Percentiles rank a stretch among this genome's conserved stretches.
Conservation (phyloP, 2,888 invertebrate species). For the Leucophora obtusa region DNA sequence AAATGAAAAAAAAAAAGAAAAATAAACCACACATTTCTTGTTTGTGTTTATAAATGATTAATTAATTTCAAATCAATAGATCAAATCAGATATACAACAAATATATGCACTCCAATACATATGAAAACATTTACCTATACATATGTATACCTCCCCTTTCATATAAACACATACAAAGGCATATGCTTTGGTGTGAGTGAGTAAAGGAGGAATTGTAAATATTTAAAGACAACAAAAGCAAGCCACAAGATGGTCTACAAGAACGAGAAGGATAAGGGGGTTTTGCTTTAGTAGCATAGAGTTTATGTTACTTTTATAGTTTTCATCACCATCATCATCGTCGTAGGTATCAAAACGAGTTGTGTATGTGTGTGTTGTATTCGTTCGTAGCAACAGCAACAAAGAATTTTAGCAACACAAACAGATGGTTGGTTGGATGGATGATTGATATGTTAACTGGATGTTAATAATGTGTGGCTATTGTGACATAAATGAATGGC, state of each 20-base stretch:
- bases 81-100: conserved; percentile 43
- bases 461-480: conserved; percentile 53
- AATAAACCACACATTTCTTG: conserved; percentile 43
- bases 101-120: not conserved
- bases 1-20: not conserved
- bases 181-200: not conserved
- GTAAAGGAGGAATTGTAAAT: not conserved
- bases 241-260: not conserved
- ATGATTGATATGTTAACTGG: conserved; percentile 63
- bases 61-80: conserved; percentile 60
- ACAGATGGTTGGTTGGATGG: not conserved
- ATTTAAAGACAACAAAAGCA: not conserved
- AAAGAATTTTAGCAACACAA: not conserved
- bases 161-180: not conserved
- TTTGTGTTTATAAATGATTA: conserved; percentile 31
- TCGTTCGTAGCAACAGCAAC: not conserved
- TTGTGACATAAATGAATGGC: conserved; percentile 57
- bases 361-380: not conserved
- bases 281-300: not conserved
- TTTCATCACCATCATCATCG: too few species aligned
- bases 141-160: too few species aligned
- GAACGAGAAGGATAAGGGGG: not conserved
- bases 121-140: not conserved
- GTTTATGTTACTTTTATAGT: not conserved
- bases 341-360: not conserved